phyloP scores from a whole-genome alignment of 1,140 invertebrate genomes.

The Linepithema humile region DNA sequence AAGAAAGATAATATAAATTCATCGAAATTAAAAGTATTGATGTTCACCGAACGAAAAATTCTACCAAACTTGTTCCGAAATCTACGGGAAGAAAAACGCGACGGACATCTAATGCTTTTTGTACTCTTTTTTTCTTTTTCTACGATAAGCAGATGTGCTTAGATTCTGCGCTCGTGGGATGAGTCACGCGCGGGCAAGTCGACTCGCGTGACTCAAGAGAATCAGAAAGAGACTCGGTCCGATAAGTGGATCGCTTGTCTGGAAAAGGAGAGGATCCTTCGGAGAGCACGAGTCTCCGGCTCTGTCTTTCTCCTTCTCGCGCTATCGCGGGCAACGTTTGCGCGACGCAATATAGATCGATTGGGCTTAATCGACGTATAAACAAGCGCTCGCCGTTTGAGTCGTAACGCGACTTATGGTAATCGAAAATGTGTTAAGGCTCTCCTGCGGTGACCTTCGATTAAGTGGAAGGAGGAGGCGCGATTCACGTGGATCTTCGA shows the following conservation, averaged over 20 bases:
- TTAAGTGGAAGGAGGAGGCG: neutral
- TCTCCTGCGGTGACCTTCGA: conserved; percentile 28
- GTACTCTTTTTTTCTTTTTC: neutral
- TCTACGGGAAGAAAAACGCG: neutral
- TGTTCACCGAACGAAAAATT: neutral
- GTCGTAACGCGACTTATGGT: conserved; percentile 65
- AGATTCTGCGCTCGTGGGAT: conserved; percentile 26
- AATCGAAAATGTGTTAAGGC: conserved; percentile 74
- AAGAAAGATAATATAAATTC: no score
- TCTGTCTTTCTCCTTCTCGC: conserved; percentile 15
- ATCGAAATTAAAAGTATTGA: no score
- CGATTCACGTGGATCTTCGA: conserved; percentile 31
- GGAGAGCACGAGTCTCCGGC: conserved; percentile 40
- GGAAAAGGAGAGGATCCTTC: conserved; percentile 75
- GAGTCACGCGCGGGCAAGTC: conserved; percentile 39
- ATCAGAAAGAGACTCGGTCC: conserved; percentile 44
- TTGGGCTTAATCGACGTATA: conserved; percentile 72
- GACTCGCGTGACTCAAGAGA: conserved; percentile 60
- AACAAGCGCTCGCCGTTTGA: conserved; percentile 48
- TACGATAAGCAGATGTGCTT: neutral
- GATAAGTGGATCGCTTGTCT: conserved; percentile 71
- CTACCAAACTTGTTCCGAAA: neutral
- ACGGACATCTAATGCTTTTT: neutral
- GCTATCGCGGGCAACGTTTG: conserved; percentile 17
- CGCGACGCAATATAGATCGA: conserved; percentile 69